phyloP scores from a whole-genome alignment of 2,113 vertebrate genomes.

The Turnix velox region DNA sequence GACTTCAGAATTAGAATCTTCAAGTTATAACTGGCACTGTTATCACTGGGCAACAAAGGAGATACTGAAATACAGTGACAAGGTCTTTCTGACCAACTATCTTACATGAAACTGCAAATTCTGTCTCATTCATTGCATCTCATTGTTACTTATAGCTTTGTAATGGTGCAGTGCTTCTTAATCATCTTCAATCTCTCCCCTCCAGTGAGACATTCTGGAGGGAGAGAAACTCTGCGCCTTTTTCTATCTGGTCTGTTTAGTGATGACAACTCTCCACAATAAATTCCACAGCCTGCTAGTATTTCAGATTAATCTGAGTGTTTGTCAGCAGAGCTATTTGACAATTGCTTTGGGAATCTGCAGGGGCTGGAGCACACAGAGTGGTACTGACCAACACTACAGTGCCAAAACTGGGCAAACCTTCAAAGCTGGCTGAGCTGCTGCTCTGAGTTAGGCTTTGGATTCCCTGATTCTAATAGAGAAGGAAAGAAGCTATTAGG shows the following conservation, averaged over 20 bases:
- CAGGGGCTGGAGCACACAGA: background rate
- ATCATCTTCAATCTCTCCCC: no score
- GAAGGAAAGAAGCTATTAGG: conserved; percentile 35
- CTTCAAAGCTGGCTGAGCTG: background rate
- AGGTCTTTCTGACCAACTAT: background rate
- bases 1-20: background rate
- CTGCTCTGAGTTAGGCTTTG: background rate
- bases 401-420: background rate
- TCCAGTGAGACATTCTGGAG: no score
- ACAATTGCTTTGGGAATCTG: background rate
- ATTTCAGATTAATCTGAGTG: background rate
- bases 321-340: conserved; percentile 27
- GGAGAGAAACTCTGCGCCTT: background rate
- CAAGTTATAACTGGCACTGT: background rate
- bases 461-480: conserved; percentile 15
- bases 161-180: no score
- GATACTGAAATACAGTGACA: background rate
- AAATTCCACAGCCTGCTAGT: background rate
- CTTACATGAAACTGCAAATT: background rate
- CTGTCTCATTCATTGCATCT: no score
- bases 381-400: background rate
- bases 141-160: no score
- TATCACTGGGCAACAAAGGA: background rate
- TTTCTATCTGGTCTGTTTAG: background rate
- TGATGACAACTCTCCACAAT: background rate